Percentiles rank a stretch among this genome's conserved stretches.
Evolutionary conservation across 2,888 invertebrate species (phyloP).

Genomic region (Mayetiola destructor): DNA sequence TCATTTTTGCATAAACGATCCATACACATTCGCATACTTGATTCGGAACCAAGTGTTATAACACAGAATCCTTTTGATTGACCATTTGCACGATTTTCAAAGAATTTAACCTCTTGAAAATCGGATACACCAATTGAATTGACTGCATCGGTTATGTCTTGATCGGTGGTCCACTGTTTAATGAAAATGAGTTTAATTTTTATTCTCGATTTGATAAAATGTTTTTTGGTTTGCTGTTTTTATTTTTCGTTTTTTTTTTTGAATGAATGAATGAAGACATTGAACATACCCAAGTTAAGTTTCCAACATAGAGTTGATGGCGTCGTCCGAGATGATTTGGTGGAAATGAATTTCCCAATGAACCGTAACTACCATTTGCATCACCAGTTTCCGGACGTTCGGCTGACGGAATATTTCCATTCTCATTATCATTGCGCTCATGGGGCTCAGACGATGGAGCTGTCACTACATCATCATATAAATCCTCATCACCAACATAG

Average conservation of each 20-base stretch:
- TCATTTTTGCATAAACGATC: conserved; percentile 91
- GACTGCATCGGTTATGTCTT: conserved; percentile 85
- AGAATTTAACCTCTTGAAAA: conserved; percentile 92
- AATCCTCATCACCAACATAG: conserved; percentile 52
- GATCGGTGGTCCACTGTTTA: conserved; percentile 94
- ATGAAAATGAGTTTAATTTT: not conserved
- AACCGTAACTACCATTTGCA: conserved; percentile 59
- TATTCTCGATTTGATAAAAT: too few species aligned
- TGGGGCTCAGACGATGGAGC: conserved; percentile 64
- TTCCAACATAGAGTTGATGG: conserved; percentile 91
- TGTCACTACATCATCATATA: conserved; percentile 90
- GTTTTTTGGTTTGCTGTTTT: too few species aligned
- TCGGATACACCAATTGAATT: conserved; percentile 78
- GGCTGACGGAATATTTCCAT: conserved; percentile 35
- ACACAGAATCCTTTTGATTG: conserved; percentile 98
- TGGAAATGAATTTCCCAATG: conserved; percentile 50
- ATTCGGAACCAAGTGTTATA: conserved; percentile 83
- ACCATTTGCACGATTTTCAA: conserved; percentile 96
- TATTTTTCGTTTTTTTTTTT: not conserved
- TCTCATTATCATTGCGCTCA: conserved; percentile 42
- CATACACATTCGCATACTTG: conserved; percentile 75
- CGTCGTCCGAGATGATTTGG: conserved; percentile 60
- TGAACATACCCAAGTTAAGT: conserved; percentile 88
- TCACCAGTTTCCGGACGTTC: conserved; percentile 45
- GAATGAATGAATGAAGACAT: not conserved